phyloP scores from a whole-genome alignment of 2,113 vertebrate species.

The Tor tambroides region DNA sequence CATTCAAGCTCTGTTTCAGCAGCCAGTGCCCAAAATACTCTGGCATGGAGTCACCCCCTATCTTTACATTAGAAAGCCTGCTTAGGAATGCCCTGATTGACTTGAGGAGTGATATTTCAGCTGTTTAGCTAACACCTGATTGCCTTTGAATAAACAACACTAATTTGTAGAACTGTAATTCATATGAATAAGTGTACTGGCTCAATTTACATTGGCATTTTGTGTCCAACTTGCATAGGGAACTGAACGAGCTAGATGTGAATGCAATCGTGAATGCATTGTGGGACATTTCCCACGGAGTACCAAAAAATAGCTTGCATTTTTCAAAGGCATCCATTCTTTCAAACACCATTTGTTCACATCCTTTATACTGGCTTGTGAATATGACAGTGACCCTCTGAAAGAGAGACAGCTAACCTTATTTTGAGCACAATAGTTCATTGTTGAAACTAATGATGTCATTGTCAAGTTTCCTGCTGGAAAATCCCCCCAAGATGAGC shows the following conservation, averaged over 20 bases:
- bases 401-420: slow-evolving; percentile 61
- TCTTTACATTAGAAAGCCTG: slow-evolving; percentile 1
- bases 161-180: neutral
- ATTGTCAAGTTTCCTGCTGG: slow-evolving; percentile 59
- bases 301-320: slow-evolving; percentile 35
- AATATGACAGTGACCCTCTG: slow-evolving; percentile 58
- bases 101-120: neutral
- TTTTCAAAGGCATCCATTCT: slow-evolving; percentile 47
- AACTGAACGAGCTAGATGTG: neutral
- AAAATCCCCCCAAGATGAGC: slow-evolving; percentile 48
- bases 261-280: slow-evolving; percentile 31
- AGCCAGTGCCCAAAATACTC: slow-evolving; percentile 47
- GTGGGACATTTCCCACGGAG: slow-evolving; percentile 38
- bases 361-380: slow-evolving; percentile 55
- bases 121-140: neutral
- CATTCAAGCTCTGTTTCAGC: slow-evolving; percentile 42
- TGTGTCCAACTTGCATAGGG: neutral
- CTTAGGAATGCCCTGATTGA: slow-evolving; percentile 35
- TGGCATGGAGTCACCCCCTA: slow-evolving; percentile 7
- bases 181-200: neutral
- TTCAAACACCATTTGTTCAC: slow-evolving; percentile 51
- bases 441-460: slow-evolving; percentile 67
- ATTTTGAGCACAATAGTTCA: slow-evolving; percentile 59
- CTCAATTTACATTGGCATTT: neutral
- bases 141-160: neutral